Evolutionary conservation across 2,113 vertebrate species (phyloP).

Genomic region (Phaethon lepturus): DNA sequence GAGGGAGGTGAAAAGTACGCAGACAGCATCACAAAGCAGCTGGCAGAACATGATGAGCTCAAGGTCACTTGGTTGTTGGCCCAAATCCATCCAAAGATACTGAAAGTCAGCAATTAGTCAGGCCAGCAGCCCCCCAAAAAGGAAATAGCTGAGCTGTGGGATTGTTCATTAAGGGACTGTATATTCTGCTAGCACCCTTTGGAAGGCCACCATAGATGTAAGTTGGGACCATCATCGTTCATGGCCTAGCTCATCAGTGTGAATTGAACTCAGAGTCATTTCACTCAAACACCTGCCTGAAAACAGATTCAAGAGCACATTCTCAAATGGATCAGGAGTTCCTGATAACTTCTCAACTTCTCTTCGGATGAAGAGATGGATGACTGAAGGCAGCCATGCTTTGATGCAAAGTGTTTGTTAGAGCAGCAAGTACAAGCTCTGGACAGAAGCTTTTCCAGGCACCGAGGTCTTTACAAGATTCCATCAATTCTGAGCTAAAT

Average conservation of each 20-base stretch:
- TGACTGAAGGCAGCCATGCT: not conserved
- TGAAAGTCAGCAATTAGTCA: not conserved
- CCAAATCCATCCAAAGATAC: not conserved
- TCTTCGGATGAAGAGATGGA: not conserved
- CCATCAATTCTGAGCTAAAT: not conserved
- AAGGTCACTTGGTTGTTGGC: conserved; percentile 42
- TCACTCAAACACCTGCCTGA: not conserved
- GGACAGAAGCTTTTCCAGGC: not conserved
- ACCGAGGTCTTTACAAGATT: not conserved
- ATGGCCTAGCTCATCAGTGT: not conserved
- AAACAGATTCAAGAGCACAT: not conserved
- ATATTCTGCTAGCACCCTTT: not conserved
- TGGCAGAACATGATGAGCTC: conserved; percentile 24
- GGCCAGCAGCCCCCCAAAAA: not conserved
- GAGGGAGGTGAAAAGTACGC: not conserved
- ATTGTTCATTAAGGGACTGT: not conserved
- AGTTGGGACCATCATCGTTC: rapidly evolving
- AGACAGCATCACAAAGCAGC: not conserved
- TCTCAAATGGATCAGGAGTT: not conserved
- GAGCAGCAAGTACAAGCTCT: not conserved
- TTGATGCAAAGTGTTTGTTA: not conserved
- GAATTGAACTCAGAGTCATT: not conserved
- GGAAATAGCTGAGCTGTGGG: not conserved
- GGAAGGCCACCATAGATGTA: not conserved
- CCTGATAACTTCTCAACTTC: not conserved